Base-by-base conservation (phyloP, 1,140 invertebrate species). In the Ips nitidus region DNA sequence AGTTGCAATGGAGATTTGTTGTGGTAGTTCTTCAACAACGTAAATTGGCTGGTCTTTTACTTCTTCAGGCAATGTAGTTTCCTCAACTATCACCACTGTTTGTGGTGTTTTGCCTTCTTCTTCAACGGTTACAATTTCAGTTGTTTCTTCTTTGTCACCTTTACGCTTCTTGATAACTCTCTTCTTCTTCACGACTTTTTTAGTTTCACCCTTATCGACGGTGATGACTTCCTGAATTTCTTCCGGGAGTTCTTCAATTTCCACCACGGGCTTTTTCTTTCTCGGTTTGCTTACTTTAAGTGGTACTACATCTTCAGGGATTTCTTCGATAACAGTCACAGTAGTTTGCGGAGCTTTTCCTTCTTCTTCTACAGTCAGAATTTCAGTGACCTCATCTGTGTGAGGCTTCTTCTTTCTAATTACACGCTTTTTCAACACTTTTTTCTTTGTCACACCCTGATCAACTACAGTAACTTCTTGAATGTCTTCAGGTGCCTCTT, bases 101-200 rank as follows among this genome's bases (percentile, higher is more conserved):
- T 79, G 58, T 74, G 79, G 70, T 42, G 42, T 36, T 63, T 70
- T 72, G 4, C 69, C 72, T 56, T 76, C 73, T 80, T 81, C 78
- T 22, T 75, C 74, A 22, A 79, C 52, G 1, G 75, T 79, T 1
- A 77, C 73, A 61, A 81, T 78, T 72, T 80, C 69, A 0, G 73
- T 78, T 0, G 77, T 75, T 71, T 78, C 75, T 72, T 76, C 74
- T 63, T 76, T 77, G 8, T 74, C 62, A 38, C 81, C 77, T 57
- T 74, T 74, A 36, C 73, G 56, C 73, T 77, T 83, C 70, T 80
- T 82, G 5, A 79, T 77, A 3, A 76, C 75, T 22, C 77, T 77
- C 73, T 80, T 82, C 40, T 78, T 80, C 1, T 75, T 78, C 57
- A 77, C 76, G 58, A 77, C 80, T 66, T 79, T 79, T 66, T 78